Evolutionary conservation across 2,888 invertebrate species (phyloP), one percentile per base, ranked within the genome.

Genomic region (Lasioglossum pauxillum): DNA sequence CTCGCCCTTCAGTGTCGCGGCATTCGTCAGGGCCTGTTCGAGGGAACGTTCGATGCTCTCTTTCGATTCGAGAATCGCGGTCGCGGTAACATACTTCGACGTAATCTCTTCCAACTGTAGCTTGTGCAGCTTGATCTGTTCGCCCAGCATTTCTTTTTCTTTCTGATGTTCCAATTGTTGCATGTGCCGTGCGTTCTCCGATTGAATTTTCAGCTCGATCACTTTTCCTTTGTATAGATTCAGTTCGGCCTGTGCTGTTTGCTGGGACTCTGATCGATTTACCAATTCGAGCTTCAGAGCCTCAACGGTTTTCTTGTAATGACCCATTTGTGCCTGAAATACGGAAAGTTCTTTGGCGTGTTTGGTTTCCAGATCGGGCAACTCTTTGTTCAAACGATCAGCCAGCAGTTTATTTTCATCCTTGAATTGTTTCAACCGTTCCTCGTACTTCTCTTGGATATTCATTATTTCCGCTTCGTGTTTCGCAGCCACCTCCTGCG

Each of bases 41-140:
- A 95, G 84, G 0, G 95, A 95, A 23, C 93, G 91, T 74, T 95
- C 95, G 12, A 95, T 94, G 46, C 95, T 95, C 71, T 95, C 95
- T 64, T 95, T 95, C 0, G 95, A 95, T 12, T 95, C 95, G 0
- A 94, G 81, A 5, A 95, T 91, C 41, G 93, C 94, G 14, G 92
- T 91, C 0, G 93, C 88, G 0, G 95, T 89, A 0, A 95, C 82
- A 35, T 94, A 94, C 73, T 95, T 95, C 0, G 94, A 92, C 1
- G 95, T 95, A 7, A 95, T 88, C 19, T 95, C 95, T 19, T 95
- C 94, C 10, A 95, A 73, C 53, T 95, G 95, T 14, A 93, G 72
- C 83, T 94, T 94, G 69, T 93, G 94, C 41, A 94, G 79, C 44
- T 90, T 91, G 2, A 95, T 92, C 78, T 95, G 94, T 7, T 95